Conservation (phyloP, 2,797 vertebrate genomes). For the Pitangus sulphuratus region DNA sequence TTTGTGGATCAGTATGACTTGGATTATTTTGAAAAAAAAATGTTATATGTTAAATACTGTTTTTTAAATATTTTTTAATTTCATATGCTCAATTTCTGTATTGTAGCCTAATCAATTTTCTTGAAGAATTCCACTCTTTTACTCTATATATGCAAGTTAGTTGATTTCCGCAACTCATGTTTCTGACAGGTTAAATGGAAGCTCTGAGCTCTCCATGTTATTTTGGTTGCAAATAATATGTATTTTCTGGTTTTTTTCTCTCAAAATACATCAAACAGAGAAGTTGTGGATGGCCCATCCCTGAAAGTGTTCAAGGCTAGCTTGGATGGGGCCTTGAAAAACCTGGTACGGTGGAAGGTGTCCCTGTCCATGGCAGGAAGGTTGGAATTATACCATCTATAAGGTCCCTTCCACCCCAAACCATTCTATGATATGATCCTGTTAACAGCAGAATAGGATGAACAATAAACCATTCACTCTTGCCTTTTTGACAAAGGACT, state of each 20-base stretch:
- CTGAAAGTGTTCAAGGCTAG: background rate
- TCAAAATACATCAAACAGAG: accelerated
- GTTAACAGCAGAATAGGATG: background rate
- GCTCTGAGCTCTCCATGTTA: background rate
- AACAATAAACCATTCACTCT: background rate
- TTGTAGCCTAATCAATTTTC: background rate
- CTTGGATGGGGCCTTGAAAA: background rate
- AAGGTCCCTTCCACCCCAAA: background rate
- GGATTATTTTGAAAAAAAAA: background rate
- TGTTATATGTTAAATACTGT: background rate
- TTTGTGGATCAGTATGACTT: background rate
- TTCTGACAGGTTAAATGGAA: background rate
- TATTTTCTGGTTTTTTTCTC: background rate
- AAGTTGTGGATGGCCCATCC: background rate
- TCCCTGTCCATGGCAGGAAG: background rate
- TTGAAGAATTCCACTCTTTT: background rate
- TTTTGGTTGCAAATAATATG: background rate
- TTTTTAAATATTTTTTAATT: background rate
- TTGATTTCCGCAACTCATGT: background rate
- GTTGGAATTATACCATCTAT: background rate
- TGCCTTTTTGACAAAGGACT: background rate
- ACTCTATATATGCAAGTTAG: background rate
- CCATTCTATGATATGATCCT: accelerated
- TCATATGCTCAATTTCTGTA: background rate
- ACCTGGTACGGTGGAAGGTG: background rate